phyloP scores from a whole-genome alignment of 2,888 invertebrate genomes.

The Hylaea fasciaria region DNA sequence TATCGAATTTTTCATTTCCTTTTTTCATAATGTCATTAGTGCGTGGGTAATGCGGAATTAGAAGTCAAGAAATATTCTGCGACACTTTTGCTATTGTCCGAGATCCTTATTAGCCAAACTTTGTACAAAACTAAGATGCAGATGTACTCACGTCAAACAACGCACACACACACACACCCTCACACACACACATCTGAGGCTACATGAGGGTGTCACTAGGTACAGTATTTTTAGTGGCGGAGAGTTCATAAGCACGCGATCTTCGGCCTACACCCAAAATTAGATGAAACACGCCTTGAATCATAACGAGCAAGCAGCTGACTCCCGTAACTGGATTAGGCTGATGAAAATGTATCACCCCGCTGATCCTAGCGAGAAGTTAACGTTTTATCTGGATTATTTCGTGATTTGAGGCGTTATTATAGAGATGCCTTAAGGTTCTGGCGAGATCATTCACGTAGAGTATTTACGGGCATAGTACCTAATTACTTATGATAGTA shows the following conservation, averaged over 20 bases:
- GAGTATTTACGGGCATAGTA: not conserved
- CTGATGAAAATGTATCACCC: constrained; percentile 59
- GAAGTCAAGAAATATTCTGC: too few relatives aligned
- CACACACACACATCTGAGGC: too few relatives aligned
- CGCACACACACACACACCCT: too few relatives aligned
- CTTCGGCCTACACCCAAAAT: constrained; percentile 48
- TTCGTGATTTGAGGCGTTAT: constrained; percentile 34
- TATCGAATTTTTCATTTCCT: too few relatives aligned
- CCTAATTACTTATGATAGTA: too few relatives aligned
- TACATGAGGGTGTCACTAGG: not conserved
- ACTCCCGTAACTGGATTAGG: constrained; percentile 55
- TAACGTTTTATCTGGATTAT: constrained; percentile 38
- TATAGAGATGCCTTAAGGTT: constrained; percentile 21
- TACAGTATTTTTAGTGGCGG: constrained; percentile 4
- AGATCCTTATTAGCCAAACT: too few relatives aligned
- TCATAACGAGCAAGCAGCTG: constrained; percentile 52
- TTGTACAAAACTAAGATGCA: too few relatives aligned
- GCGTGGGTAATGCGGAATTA: too few relatives aligned
- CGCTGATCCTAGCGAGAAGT: constrained; percentile 48
- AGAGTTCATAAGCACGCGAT: constrained; percentile 47
- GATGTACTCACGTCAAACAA: too few relatives aligned
- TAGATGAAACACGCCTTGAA: constrained; percentile 53
- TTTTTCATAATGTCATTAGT: too few relatives aligned
- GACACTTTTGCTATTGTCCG: too few relatives aligned
- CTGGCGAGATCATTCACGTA: constrained; percentile 4